Conservation (phyloP, 2,113 vertebrate genomes). For the Anas platyrhynchos region DNA sequence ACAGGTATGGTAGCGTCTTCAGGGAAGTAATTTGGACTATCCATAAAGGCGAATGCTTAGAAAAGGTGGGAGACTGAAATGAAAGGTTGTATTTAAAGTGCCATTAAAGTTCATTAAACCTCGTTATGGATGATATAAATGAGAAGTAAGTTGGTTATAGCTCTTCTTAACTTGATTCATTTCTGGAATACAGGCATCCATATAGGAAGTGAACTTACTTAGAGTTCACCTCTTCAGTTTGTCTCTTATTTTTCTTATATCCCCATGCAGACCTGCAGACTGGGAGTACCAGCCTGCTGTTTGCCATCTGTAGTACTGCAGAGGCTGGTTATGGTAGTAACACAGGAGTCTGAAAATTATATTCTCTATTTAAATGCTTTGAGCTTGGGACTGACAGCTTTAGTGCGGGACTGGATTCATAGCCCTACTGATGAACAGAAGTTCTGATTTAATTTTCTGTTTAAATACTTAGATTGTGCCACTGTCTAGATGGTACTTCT, state of each 20-base stretch:
- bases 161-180: not conserved
- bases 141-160: not conserved
- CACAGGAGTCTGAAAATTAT: not conserved
- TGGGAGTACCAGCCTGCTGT: not conserved
- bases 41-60: not conserved
- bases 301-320: rapidly evolving
- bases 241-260: not conserved
- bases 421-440: not conserved
- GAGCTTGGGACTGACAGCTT: not conserved
- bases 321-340: not conserved
- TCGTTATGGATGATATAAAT: not conserved
- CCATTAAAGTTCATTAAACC: not conserved
- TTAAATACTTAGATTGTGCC: not conserved
- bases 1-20: not conserved
- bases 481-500: not conserved
- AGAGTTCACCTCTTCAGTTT: not conserved
- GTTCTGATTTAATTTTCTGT: not conserved
- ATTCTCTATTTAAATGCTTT: not conserved
- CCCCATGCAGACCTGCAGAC: rapidly evolving
- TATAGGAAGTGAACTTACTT: rapidly evolving
- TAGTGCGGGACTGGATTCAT: not conserved
- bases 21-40: not conserved
- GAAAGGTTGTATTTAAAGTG: not conserved
- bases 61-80: not conserved
- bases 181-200: not conserved